These are phyloP conservation scores for Drosophila mulleri DNA, from an alignment of 2,888 invertebrate genomes.

Conservation along the genomic window DNA sequence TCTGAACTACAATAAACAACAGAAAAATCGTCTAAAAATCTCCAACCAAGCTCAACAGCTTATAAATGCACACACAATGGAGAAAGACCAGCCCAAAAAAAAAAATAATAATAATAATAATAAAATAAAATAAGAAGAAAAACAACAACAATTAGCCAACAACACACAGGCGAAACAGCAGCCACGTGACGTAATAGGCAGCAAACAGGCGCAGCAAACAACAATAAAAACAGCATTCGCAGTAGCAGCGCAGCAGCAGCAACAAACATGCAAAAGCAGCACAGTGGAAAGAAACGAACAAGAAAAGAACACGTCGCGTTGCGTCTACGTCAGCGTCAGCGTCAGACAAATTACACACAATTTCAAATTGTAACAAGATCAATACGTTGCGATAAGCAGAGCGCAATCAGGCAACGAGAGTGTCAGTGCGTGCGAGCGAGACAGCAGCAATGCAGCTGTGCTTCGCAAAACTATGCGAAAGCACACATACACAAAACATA, in stretches of 20 bases:
- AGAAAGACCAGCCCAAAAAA: conserved; percentile 26
- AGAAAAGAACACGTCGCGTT: conserved; percentile 38
- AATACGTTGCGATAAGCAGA: conserved; percentile 59
- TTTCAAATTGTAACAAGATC: conserved; percentile 72
- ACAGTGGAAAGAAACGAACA: conserved; percentile 15
- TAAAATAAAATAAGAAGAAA: conserved; percentile 13
- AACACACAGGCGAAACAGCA: conserved; percentile 30
- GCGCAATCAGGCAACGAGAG: neutral
- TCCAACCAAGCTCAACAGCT: neutral
- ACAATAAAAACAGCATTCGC: conserved; percentile 7
- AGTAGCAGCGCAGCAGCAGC: conserved; percentile 18
- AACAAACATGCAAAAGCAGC: conserved; percentile 27
- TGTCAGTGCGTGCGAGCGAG: conserved; percentile 24
- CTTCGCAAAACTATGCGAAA: conserved; percentile 20
- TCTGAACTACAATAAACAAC: neutral
- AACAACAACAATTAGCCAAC: conserved; percentile 23
- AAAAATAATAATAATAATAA: conserved; percentile 17
- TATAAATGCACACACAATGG: conserved; percentile 32
- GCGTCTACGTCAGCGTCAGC: conserved; percentile 41
- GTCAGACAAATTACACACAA: conserved; percentile 65
- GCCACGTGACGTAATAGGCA: conserved; percentile 69
- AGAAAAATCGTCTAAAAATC: conserved; percentile 2
- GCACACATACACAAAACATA: conserved; percentile 6
- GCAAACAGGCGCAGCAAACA: conserved; percentile 40
- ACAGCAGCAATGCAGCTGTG: conserved; percentile 22